Evolutionary conservation across 2,888 invertebrate species (phyloP).

Genomic region (Herminia tarsipennalis): DNA sequence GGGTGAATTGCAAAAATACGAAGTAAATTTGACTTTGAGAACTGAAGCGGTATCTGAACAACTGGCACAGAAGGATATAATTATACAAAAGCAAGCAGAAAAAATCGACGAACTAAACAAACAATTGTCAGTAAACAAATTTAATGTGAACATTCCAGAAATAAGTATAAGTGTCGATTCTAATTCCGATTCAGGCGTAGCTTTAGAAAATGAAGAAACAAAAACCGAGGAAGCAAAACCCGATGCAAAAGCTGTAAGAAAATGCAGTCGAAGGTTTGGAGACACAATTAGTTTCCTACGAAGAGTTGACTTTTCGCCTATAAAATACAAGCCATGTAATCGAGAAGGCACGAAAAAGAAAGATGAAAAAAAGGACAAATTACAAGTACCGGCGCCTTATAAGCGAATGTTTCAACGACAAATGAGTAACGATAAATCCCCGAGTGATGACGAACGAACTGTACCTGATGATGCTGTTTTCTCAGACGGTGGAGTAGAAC

Average conservation of each 20-base stretch:
- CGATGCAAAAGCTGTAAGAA: constrained; percentile 68
- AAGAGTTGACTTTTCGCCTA: constrained; percentile 79
- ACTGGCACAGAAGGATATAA: constrained; percentile 73
- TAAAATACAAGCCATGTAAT: constrained; percentile 76
- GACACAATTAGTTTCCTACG: constrained; percentile 79
- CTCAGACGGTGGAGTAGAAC: constrained; percentile 65
- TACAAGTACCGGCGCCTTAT: constrained; percentile 64
- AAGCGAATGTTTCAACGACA: constrained; percentile 60
- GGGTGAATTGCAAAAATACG: constrained; percentile 76
- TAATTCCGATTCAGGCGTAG: constrained; percentile 80
- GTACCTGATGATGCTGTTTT: constrained; percentile 60
- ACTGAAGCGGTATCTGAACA: constrained; percentile 73
- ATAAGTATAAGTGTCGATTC: constrained; percentile 72
- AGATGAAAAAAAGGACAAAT: constrained; percentile 70
- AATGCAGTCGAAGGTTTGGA: constrained; percentile 76
- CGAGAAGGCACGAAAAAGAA: constrained; percentile 69
- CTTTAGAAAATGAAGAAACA: constrained; percentile 72
- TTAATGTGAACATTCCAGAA: constrained; percentile 59
- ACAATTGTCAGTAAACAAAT: constrained; percentile 59
- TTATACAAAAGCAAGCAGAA: constrained; percentile 69
- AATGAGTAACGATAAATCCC: constrained; percentile 64
- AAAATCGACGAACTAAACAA: constrained; percentile 70
- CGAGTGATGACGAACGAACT: constrained; percentile 71
- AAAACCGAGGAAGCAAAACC: constrained; percentile 62
- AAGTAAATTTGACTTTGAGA: constrained; percentile 72